phyloP scores from a whole-genome alignment of 2,797 vertebrate genomes.

The Sebastes trivittatus region DNA sequence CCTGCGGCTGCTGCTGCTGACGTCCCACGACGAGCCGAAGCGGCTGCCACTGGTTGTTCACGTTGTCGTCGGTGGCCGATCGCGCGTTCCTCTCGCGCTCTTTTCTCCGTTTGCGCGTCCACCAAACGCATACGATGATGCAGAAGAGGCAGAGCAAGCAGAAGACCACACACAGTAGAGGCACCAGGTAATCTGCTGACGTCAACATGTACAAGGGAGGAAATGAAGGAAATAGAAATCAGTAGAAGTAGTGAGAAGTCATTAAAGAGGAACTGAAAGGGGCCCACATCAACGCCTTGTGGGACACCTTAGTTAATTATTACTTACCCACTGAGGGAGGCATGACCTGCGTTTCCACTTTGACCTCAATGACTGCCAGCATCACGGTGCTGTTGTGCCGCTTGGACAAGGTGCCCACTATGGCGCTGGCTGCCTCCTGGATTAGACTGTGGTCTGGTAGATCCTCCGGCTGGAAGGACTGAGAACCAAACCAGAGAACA shows the following conservation, averaged over 20 bases:
- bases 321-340: conserved; percentile 83
- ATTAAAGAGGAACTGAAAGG: not conserved
- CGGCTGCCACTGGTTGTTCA: conserved; percentile 97
- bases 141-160: conserved; percentile 91
- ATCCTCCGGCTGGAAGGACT: conserved; percentile 92
- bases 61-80: conserved; percentile 78
- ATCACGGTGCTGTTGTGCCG: conserved; percentile 93
- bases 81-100: conserved; percentile 86
- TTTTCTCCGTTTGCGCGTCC: conserved; percentile 98
- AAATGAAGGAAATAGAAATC: not conserved
- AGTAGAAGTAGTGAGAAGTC: not conserved
- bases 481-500: conserved; percentile 15
- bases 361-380: conserved; percentile 93
- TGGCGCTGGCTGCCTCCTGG: conserved; percentile 88
- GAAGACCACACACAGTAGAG: conserved; percentile 88
- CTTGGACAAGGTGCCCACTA: conserved; percentile 90
- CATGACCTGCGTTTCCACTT: conserved; percentile 90
- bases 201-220: not conserved
- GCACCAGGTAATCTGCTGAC: conserved; percentile 89
- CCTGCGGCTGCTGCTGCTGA: conserved; percentile 69
- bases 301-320: conserved; percentile 34
- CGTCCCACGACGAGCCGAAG: conserved; percentile 86
- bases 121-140: conserved; percentile 93
- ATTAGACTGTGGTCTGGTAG: conserved; percentile 89
- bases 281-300: not conserved